A percentile compares a stretch with the other conserved stretches of the same genome.
These are phyloP conservation scores for Phrynocephalus versicolor DNA, from an alignment of 2,113 vertebrate species.

Conservation along the genomic window DNA sequence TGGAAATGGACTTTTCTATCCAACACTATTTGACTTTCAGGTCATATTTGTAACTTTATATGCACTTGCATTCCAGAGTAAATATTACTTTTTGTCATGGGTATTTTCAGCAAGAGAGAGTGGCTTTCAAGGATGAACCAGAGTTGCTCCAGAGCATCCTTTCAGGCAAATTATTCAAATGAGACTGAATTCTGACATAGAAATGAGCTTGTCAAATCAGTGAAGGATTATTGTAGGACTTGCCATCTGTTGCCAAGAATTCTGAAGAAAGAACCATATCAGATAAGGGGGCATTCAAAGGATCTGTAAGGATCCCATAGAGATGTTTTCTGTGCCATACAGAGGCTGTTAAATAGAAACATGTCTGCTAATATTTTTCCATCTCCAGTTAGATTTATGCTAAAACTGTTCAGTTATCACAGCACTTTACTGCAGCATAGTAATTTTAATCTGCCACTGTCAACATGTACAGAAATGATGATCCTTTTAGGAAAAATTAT, in stretches of 20 bases:
- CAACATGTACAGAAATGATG: constrained; percentile 15
- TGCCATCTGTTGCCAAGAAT: constrained; percentile 1
- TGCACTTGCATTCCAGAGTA: too few relatives aligned
- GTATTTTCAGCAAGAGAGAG: background rate
- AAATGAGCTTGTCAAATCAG: background rate
- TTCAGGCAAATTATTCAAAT: constrained; percentile 4
- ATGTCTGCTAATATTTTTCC: constrained; percentile 14
- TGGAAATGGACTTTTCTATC: background rate
- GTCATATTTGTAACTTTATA: background rate
- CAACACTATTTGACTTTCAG: background rate
- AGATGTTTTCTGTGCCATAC: background rate
- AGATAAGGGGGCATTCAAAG: background rate
- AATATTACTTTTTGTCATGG: background rate
- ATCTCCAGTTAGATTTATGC: constrained; percentile 25
- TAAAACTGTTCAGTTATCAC: constrained; percentile 17
- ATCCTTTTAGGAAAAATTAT: constrained; percentile 28
- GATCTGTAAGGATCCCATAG: background rate
- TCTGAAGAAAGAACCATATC: background rate
- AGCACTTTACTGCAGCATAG: constrained; percentile 25
- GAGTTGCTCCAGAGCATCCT: background rate
- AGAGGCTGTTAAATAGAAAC: background rate
- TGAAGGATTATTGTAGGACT: background rate
- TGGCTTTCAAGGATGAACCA: background rate
- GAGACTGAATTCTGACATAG: constrained; percentile 2
- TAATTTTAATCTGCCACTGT: constrained; percentile 33